phyloP scores from a whole-genome alignment of 2,888 invertebrate genomes.

The Brassicogethes aeneus region DNA sequence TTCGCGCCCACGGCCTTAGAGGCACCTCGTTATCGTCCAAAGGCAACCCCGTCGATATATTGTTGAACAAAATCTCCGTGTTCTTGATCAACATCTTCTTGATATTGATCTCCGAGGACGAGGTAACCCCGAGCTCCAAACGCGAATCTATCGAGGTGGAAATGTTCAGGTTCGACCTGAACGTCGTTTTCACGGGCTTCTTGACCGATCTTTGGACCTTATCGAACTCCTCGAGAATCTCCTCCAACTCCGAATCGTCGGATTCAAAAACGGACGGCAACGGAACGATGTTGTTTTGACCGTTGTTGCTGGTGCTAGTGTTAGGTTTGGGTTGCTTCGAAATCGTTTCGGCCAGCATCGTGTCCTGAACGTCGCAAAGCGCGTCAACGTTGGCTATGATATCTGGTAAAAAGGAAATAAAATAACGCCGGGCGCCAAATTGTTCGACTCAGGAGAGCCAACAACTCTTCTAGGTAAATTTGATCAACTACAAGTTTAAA shows the following conservation, averaged over 20 bases:
- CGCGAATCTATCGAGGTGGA: conserved; percentile 69
- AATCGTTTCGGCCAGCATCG: conserved; percentile 27
- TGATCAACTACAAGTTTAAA: too few species aligned
- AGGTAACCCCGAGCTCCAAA: conserved; percentile 70
- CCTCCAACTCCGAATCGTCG: conserved; percentile 75
- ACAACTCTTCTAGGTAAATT: too few species aligned
- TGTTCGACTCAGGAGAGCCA: too few species aligned
- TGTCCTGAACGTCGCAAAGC: conserved; percentile 26
- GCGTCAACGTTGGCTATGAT: conserved; percentile 28
- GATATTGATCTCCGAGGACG: conserved; percentile 65
- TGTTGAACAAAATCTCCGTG: conserved; percentile 30
- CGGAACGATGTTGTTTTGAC: conserved; percentile 38
- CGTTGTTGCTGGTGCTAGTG: conserved; percentile 15
- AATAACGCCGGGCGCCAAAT: conserved; percentile 2
- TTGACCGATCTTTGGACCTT: conserved; percentile 32
- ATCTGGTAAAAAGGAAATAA: conserved; percentile 21
- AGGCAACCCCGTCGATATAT: conserved; percentile 25
- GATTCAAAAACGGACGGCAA: conserved; percentile 68
- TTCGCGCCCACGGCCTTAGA: conserved; percentile 29
- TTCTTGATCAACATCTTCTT: conserved; percentile 44
- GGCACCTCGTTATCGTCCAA: conserved; percentile 11
- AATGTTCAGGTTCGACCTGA: conserved; percentile 31
- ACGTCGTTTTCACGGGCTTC: conserved; percentile 17
- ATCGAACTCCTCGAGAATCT: conserved; percentile 60
- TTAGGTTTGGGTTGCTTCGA: conserved; percentile 12